Percentiles rank a stretch among this genome's conserved stretches.
Evolutionary conservation across 2,797 vertebrate species (phyloP).

Genomic region (Vireo griseus): DNA sequence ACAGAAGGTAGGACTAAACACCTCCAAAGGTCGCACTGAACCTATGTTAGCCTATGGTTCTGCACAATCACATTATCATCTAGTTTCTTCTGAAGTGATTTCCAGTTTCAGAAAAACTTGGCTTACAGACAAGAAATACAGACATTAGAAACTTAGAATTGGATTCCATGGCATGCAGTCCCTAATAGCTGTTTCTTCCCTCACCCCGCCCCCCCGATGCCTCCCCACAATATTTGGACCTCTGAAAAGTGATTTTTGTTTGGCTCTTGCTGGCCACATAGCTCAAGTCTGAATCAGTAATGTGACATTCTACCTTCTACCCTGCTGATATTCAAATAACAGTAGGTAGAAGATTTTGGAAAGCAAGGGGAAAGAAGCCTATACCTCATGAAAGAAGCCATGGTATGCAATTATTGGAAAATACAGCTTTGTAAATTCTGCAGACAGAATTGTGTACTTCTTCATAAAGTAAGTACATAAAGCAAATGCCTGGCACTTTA

Average conservation of each 20-base stretch:
- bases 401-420: neutral
- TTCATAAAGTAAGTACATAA: neutral
- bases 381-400: neutral
- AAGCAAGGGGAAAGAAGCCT: neutral
- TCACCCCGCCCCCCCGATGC: accelerated
- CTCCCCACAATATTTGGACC: neutral
- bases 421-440: neutral
- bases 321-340: neutral
- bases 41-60: neutral
- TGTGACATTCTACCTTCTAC: neutral
- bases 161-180: neutral
- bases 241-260: neutral
- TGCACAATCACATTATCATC: neutral
- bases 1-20: neutral
- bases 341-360: neutral
- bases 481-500: neutral
- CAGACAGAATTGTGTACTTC: neutral
- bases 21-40: neutral
- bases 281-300: neutral
- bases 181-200: neutral
- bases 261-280: neutral
- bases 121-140: neutral
- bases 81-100: neutral
- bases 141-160: neutral
- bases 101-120: neutral